A percentile compares a stretch with the other conserved stretches of the same genome.
Evolutionary conservation across 2,797 vertebrate genomes (phyloP).

Genomic region (Netta rufina): DNA sequence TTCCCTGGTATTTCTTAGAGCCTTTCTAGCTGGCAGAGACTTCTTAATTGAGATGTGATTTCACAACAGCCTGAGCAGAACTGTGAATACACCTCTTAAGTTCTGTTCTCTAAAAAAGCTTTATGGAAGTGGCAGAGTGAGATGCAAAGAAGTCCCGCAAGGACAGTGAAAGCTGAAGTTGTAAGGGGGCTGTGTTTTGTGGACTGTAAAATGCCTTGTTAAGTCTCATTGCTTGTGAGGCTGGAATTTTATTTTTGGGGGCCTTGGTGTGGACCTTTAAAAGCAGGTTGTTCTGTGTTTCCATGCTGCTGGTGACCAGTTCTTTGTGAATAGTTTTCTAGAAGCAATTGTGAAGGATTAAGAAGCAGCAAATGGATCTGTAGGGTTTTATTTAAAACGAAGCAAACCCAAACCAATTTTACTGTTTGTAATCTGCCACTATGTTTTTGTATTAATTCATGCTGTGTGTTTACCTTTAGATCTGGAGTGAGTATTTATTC

Average conservation of each 20-base stretch:
- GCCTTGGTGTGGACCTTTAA: neutral
- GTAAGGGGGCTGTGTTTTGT: neutral
- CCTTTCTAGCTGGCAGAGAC: neutral
- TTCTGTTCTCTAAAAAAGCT: neutral
- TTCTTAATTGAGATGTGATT: neutral
- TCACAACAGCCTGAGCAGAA: neutral
- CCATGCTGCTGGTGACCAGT: neutral
- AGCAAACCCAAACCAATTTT: neutral
- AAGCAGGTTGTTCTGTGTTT: neutral
- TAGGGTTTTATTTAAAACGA: neutral
- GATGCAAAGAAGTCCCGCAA: neutral
- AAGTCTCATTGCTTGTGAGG: neutral
- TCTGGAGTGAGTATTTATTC: neutral
- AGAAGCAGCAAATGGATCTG: neutral
- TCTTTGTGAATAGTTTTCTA: neutral
- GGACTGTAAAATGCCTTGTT: neutral
- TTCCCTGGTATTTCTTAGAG: neutral
- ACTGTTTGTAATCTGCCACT: neutral
- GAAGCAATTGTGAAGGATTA: neutral
- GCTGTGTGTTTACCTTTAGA: neutral
- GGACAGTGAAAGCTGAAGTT: neutral
- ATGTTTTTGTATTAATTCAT: neutral
- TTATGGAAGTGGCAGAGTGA: neutral
- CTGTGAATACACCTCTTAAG: rapidly evolving
- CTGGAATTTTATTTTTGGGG: neutral